A percentile compares a stretch with the other conserved stretches of the same genome.
Evolutionary conservation across 2,113 vertebrate genomes (phyloP).

Genomic region (Lepisosteus oculatus): DNA sequence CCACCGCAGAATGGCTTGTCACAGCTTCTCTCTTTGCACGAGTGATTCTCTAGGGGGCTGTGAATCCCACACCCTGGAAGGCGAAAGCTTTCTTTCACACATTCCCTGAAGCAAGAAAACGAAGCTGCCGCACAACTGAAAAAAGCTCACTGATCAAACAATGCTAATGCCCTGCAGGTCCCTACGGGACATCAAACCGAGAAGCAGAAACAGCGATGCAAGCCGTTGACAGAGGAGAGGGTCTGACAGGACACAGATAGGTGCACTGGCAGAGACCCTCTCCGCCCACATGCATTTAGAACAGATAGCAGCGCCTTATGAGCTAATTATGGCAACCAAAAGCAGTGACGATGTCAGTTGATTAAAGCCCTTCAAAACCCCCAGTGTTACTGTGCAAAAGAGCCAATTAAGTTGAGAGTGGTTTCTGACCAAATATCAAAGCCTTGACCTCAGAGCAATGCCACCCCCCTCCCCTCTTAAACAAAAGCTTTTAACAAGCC

Average conservation of each 20-base stretch:
- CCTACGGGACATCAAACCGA: too few species aligned
- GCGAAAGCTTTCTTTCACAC: too few species aligned
- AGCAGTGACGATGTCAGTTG: too few species aligned
- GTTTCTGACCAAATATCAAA: background rate
- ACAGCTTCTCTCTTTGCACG: too few species aligned
- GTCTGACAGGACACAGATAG: background rate
- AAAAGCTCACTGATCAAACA: too few species aligned
- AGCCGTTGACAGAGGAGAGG: background rate
- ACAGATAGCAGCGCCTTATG: background rate
- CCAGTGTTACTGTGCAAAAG: background rate
- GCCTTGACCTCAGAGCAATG: background rate
- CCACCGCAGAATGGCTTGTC: too few species aligned
- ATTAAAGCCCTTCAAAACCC: background rate
- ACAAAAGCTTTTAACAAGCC: background rate
- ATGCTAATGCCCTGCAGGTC: too few species aligned
- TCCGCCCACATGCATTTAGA: constrained; percentile 7
- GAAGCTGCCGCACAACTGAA: too few species aligned
- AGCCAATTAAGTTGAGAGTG: background rate
- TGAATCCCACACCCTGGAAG: too few species aligned
- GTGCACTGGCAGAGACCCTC: background rate
- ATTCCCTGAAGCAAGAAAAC: too few species aligned
- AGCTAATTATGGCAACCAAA: background rate
- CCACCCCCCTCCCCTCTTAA: background rate
- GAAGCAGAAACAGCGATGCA: too few species aligned
- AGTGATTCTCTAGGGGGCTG: too few species aligned